These are phyloP conservation scores for Hemicentrotus pulcherrimus DNA, from an alignment of 35 echinoderm and acorn worm genomes.

Conservation along the genomic window DNA sequence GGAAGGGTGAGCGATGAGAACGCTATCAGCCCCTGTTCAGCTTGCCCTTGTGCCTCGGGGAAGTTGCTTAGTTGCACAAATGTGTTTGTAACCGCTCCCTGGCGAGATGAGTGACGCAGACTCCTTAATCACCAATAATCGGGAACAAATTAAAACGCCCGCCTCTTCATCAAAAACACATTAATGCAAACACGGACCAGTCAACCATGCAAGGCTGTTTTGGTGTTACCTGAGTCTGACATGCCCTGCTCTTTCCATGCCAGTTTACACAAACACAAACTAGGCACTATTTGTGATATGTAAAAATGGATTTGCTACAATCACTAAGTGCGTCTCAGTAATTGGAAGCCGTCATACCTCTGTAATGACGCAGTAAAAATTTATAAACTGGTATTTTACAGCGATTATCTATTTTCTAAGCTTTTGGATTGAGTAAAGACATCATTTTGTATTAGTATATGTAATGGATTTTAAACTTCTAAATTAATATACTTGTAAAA, in stretches of 20 bases:
- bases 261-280: neutral
- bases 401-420: too few species aligned
- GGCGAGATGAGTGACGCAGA: neutral
- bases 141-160: neutral
- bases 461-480: too few species aligned
- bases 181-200: neutral
- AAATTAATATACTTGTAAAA: too few species aligned
- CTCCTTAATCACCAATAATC: neutral
- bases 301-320: neutral
- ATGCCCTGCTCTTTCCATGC: neutral
- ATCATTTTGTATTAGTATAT: too few species aligned
- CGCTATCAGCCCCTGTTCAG: neutral
- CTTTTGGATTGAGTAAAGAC: too few species aligned
- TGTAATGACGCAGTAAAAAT: neutral
- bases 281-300: neutral
- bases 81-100: neutral
- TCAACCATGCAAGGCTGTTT: neutral
- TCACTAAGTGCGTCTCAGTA: neutral
- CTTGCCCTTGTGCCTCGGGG: neutral
- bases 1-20: neutral
- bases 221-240: neutral
- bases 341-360: neutral
- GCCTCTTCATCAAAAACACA: constrained; percentile 10
- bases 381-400: neutral
- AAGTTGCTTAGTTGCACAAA: constrained; percentile 8